Evolutionary conservation across 2,888 invertebrate genomes (phyloP), one percentile per base, ranked within the genome.

Genomic region (Zonitis immaculata): DNA sequence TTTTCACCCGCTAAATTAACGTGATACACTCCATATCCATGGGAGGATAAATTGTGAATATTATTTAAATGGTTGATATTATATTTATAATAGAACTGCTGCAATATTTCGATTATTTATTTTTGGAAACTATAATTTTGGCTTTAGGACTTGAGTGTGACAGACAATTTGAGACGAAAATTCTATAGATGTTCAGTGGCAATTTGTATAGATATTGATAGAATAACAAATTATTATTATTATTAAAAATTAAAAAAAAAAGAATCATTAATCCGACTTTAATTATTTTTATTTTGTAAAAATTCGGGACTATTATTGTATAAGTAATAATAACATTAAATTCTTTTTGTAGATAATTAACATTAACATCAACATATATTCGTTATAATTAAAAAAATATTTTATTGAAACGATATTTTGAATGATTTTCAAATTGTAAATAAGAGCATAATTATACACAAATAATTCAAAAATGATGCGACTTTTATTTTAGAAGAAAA

Each of bases 1-100:
- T 77, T 76, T 62, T 76, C 77, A 43, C 76, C 77, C 22, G 67
- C 74, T 9, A 68, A 75, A 59, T 64, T 76, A 61, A 76, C 77
- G 77, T 77, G 77, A 77, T 76, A 76, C 65, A 65, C 62, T 59
- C 61, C 63, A 49, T 59, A 56, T 46, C 60, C 56, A 50, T 64
- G 66, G 64, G 63, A 66, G 25, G 60, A 58, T 25, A 60, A 55
- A 54, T 52, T 65, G 64, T 65, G 62, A 65, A 66, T n/a, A n/a
- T n/a, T n/a, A n/a, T n/a, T n/a, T n/a, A n/a, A n/a, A n/a, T n/a
- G n/a, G n/a, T n/a, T n/a, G n/a, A n/a, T n/a, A n/a, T n/a, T n/a
- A n/a, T n/a, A n/a, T n/a, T n/a, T n/a, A n/a, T n/a, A n/a, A n/a
- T 48, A 39, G 28, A 43, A 50, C 22, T 48, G 66, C 57, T 66